Evolutionary conservation across 2,888 invertebrate genomes (phyloP).

Genomic region (Yponomeuta plumbellus): DNA sequence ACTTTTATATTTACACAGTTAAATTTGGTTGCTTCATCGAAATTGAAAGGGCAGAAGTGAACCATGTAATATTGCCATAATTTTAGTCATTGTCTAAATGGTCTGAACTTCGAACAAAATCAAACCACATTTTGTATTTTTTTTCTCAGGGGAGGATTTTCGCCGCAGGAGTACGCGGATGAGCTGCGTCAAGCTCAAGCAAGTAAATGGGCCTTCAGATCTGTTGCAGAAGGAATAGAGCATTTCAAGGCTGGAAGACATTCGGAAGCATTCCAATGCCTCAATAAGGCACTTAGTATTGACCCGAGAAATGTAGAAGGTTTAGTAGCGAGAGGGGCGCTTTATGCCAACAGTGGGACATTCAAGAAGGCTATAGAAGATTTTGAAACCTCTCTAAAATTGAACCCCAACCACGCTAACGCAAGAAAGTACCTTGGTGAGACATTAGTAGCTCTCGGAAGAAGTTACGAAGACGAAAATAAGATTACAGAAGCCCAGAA

Average conservation of each 20-base stretch:
- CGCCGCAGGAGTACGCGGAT: constrained; percentile 87
- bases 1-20: too few relatives aligned
- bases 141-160: constrained; percentile 81
- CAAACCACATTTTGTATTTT: not conserved
- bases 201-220: constrained; percentile 94
- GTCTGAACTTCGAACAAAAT: not conserved
- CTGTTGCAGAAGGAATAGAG: constrained; percentile 96
- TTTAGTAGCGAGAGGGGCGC: constrained; percentile 91
- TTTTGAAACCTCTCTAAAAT: constrained; percentile 92
- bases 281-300: constrained; percentile 94
- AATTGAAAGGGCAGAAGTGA: too few relatives aligned
- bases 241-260: constrained; percentile 95
- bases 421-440: constrained; percentile 96
- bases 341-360: constrained; percentile 95
- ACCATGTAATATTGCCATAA: too few relatives aligned
- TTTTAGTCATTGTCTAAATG: constrained; percentile 6
- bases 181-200: constrained; percentile 93
- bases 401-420: constrained; percentile 93
- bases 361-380: constrained; percentile 96
- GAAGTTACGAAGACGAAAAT: constrained; percentile 91
- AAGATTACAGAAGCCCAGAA: constrained; percentile 90
- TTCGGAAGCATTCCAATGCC: constrained; percentile 95
- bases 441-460: constrained; percentile 91
- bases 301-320: constrained; percentile 95
- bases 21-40: too few relatives aligned